Base-by-base conservation (phyloP, 2,797 vertebrate species). In the Orestias chungarensis region DNA sequence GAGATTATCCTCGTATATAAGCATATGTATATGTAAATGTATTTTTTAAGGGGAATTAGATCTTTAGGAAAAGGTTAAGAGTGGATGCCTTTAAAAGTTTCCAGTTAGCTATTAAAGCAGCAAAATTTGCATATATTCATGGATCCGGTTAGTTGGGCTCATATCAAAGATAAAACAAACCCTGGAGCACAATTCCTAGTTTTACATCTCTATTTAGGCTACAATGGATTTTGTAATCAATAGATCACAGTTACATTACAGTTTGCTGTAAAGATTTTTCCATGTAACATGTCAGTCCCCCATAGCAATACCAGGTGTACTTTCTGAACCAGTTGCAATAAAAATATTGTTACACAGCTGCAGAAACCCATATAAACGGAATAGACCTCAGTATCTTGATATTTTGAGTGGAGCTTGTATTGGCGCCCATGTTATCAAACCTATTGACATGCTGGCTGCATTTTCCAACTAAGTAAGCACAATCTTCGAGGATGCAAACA, bases 1-100 rank as follows among this genome's bases (percentile, higher is more conserved):
- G 64, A 79, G 67, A 54, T 71, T 75, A 68, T 71, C 83, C 82
- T 73, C 70, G 62, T 79, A 72, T 54, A 59, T 49, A 59, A 52
- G 82, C 68, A 47, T 49, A n/a, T n/a, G n/a, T n/a, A 74, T 84
- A 52, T 73, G 68, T 55, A 57, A 68, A 46, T 43, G 1, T 3
- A 0, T 50, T 67, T 52, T 52, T 52, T n/a, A 14, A 62, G 23
- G 14, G 64, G 50, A 57, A 70, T 80, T 75, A 82, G 64, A 82
- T 73, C 38, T 64, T 76, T 46, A 31, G 43, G 59, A 67, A 54
- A 6, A 5, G 55, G 38, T 83, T 62, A 47, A 81, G 9, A 31
- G 38, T 15, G 65, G 47, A 44, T 55, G 64, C 59, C 65, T 73
- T 29, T 43, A 46, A 55, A 46, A 0, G 67, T 54, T 72, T 64